Evolutionary conservation across 2,797 vertebrate genomes (phyloP), one percentile per base, ranked within the genome.

Genomic region (Jordanella pulchra): DNA sequence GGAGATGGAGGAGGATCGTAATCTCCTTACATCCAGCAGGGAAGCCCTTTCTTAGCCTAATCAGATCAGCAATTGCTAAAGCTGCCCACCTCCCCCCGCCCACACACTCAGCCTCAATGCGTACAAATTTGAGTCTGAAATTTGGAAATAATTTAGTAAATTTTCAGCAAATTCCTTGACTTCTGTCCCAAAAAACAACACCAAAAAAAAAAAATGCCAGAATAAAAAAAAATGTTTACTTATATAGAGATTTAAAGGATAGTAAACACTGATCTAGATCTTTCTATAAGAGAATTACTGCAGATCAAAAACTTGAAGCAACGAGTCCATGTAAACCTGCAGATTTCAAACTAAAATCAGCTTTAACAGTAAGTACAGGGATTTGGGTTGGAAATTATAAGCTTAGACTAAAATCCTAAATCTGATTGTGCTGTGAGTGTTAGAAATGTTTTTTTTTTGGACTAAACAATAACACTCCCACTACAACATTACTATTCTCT

Each of bases 1-100:
- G 72, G 39, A 83, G 80, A 58, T 76, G 76, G 27, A 70, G 77
- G 55, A 87, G 84, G 83, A 81, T 77, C 79, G 77, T 86, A 89
- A 89, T 86, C 90, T 88, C 71, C 83, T 90, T 89, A 87, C 77
- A 71, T 79, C 84, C 87, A 85, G 81, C 75, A 88, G 87, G 80
- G 89, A 92, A 91, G 89, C 89, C 75, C 83, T 84, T 78, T 86
- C 87, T 90, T 87, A 92, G 85, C 82, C 81, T 89, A 89, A 93
- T 90, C 81, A 89, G 91, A 89, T 90, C 75, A 86, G 83, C 65
- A 21, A 73, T 71, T 47, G 3, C 61, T 68, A 86, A 82, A 86
- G 81, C 78, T 81, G 81, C 81, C 84, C 63, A 72, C 73, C 67
- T 78, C 78, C 79, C 79, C 80, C 83, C 72, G 71, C 73, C 71